A percentile compares a stretch with the other conserved stretches of the same genome.
phyloP scores from a whole-genome alignment of 2,797 vertebrate species.

The Acanthurus lineatus region DNA sequence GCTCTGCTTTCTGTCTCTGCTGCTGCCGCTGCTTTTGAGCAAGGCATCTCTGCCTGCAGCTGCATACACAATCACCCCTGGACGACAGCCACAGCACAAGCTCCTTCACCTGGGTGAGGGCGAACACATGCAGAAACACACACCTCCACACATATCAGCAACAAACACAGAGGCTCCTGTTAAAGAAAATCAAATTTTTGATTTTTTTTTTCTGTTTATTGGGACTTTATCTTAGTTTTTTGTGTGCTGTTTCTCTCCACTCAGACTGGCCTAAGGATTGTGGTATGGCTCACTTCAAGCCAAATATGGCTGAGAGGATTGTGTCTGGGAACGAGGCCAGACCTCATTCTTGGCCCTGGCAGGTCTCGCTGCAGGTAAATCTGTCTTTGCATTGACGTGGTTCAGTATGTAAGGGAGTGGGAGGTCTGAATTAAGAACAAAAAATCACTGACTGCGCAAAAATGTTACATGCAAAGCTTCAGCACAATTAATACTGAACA shows the following conservation, averaged over 20 bases:
- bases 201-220: background rate
- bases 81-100: conserved; percentile 79
- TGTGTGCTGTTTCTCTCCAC: conserved; percentile 20
- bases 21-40: conserved; percentile 77
- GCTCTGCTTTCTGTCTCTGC: conserved; percentile 66
- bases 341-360: conserved; percentile 88
- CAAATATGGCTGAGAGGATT: conserved; percentile 85
- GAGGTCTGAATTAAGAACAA: background rate
- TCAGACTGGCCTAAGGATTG: conserved; percentile 89
- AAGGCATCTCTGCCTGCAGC: conserved; percentile 75
- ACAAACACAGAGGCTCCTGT: background rate
- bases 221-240: background rate
- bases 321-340: conserved; percentile 86
- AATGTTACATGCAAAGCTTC: background rate
- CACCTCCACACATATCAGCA: background rate
- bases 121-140: background rate
- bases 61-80: conserved; percentile 73
- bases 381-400: background rate
- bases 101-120: conserved; percentile 83
- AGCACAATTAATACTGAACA: no score
- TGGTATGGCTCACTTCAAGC: conserved; percentile 85
- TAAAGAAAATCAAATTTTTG: background rate
- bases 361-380: conserved; percentile 88
- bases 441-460: background rate
- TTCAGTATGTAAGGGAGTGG: background rate